A percentile compares a stretch with the other conserved stretches of the same genome.
Conservation (phyloP, 2,797 vertebrate species). For the Galagoides demidoff region DNA sequence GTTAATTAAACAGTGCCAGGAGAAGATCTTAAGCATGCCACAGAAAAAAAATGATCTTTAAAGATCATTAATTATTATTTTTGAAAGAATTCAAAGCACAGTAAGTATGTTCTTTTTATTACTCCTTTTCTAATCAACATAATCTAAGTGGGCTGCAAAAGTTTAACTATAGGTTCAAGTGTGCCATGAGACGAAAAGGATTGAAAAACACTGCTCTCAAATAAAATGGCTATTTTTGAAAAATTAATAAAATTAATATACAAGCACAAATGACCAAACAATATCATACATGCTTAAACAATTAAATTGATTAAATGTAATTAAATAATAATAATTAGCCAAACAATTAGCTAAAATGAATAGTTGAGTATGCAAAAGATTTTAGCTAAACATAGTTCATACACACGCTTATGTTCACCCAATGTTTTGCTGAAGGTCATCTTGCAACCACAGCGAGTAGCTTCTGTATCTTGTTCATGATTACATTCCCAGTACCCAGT, state of each 20-base stretch:
- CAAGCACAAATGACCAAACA: background rate
- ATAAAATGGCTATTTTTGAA: background rate
- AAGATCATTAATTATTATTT: too few relatives aligned
- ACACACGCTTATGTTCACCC: background rate
- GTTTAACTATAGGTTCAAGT: too few relatives aligned
- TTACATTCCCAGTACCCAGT: background rate
- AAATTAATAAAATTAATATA: background rate
- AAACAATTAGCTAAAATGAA: background rate
- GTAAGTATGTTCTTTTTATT: too few relatives aligned
- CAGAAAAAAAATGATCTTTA: too few relatives aligned
- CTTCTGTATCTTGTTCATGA: background rate
- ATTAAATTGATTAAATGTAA: background rate
- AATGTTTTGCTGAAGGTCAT: background rate
- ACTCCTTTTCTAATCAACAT: too few relatives aligned
- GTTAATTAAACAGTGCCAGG: background rate
- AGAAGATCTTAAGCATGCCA: too few relatives aligned
- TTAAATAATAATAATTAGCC: background rate
- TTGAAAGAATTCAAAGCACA: too few relatives aligned
- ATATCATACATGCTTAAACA: background rate
- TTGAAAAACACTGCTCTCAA: background rate
- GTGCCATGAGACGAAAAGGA: too few relatives aligned
- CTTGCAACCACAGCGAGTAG: background rate
- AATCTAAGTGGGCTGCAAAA: too few relatives aligned
- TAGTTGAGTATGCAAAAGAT: background rate
- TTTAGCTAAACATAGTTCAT: background rate